These are phyloP conservation scores for Phenganax stokvisi DNA, from an alignment of 92 coral and sea anemone genomes.

Conservation along the genomic window DNA sequence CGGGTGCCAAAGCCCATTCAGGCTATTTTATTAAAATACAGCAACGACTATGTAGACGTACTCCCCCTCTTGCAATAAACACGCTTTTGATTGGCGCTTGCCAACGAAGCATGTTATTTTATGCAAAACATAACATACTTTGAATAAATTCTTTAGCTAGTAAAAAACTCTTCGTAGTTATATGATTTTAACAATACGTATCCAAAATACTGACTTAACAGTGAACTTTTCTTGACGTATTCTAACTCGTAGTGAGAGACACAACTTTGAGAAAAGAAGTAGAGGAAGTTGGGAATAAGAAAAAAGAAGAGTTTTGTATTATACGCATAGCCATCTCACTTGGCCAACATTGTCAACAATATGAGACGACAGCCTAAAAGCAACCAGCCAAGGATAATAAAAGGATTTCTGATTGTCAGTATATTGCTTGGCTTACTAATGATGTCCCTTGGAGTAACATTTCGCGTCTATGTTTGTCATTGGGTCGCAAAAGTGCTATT, in stretches of 20 bases:
- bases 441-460: slow-evolving; percentile 24
- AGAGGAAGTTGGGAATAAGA: too few species aligned
- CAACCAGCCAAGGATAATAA: background rate
- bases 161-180: background rate
- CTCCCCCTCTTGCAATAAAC: background rate
- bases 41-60: background rate
- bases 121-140: slow-evolving; percentile 28
- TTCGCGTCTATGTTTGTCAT: slow-evolving; percentile 39
- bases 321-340: background rate
- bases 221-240: background rate
- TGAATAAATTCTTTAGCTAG: slow-evolving; percentile 31
- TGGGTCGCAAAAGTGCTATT: slow-evolving; percentile 30
- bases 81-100: slow-evolving; percentile 28
- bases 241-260: background rate
- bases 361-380: background rate
- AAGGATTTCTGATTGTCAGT: slow-evolving; percentile 6
- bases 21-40: background rate
- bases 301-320: background rate
- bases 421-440: slow-evolving; percentile 10
- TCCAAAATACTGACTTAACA: background rate
- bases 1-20: background rate
- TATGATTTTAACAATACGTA: background rate
- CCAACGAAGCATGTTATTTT: slow-evolving; percentile 30
- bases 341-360: background rate
- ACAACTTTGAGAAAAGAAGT: background rate